These are phyloP conservation scores for Acleris sparsana DNA, from an alignment of 2,888 invertebrate genomes.

Conservation along the genomic window DNA sequence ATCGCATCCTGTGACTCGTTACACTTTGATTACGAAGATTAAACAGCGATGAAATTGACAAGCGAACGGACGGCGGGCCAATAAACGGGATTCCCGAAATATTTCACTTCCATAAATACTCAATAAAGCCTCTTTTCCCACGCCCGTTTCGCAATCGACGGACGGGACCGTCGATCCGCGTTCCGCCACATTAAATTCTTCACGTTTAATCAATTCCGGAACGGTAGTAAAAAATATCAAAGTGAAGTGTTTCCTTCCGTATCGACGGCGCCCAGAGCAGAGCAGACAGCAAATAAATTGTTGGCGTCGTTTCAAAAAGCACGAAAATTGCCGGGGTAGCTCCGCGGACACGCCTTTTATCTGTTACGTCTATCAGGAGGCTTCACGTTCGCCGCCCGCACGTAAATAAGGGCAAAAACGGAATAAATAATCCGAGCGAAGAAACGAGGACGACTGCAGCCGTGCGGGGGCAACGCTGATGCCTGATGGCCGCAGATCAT, in stretches of 20 bases:
- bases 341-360: slow-evolving; percentile 78
- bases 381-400: slow-evolving; percentile 58
- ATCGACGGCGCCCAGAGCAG: slow-evolving; percentile 62
- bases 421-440: slow-evolving; percentile 61
- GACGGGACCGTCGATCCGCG: slow-evolving; percentile 57
- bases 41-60: slow-evolving; percentile 60
- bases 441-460: slow-evolving; percentile 52
- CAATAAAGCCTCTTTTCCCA: slow-evolving; percentile 64
- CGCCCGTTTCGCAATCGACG: slow-evolving; percentile 62
- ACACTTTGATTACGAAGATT: slow-evolving; percentile 54
- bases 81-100: slow-evolving; percentile 66
- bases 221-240: slow-evolving; percentile 64
- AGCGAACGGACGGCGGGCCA: slow-evolving; percentile 56
- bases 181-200: slow-evolving; percentile 75
- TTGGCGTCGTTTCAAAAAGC: slow-evolving; percentile 77
- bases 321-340: slow-evolving; percentile 69
- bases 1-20: slow-evolving; percentile 38
- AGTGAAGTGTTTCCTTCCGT: slow-evolving; percentile 68
- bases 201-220: slow-evolving; percentile 74
- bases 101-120: slow-evolving; percentile 64
- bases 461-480: slow-evolving; percentile 52
- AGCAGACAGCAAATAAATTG: slow-evolving; percentile 76
- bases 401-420: slow-evolving; percentile 67
- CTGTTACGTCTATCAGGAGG: slow-evolving; percentile 75
- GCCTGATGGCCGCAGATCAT: slow-evolving; percentile 50